Percentiles rank a stretch among this genome's conserved stretches.
Conservation (phyloP, 2,797 vertebrate species). For the Argentina silus region DNA sequence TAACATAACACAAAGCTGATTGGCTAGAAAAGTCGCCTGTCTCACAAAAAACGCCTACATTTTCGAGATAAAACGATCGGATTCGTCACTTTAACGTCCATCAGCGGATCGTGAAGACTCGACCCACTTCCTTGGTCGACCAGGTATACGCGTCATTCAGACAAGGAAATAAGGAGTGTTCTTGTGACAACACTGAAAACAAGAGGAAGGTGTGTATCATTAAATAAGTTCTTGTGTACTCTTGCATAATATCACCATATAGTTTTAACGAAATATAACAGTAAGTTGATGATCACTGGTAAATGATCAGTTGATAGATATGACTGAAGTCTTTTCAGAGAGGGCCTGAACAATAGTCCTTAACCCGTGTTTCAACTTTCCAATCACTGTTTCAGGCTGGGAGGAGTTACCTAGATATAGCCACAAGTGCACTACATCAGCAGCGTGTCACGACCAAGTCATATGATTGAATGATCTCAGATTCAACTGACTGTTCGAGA, state of each 20-base stretch:
- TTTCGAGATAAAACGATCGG: neutral
- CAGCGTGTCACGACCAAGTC: conserved; percentile 22
- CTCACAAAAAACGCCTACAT: neutral
- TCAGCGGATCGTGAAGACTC: neutral
- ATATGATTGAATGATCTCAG: neutral
- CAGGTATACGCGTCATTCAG: conserved; percentile 27
- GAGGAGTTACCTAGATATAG: neutral
- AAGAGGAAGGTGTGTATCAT: neutral
- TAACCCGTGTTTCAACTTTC: too few relatives aligned
- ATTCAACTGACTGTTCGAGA: neutral
- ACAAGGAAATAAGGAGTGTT: conserved; percentile 26
- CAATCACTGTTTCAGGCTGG: neutral
- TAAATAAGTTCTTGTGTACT: neutral
- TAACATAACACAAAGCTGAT: conserved; percentile 5
- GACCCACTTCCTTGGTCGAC: too few relatives aligned
- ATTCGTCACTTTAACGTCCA: conserved; percentile 44
- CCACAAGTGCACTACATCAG: too few relatives aligned
- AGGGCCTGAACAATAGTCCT: too few relatives aligned
- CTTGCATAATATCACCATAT: neutral
- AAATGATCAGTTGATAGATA: too few relatives aligned
- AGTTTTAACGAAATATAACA: neutral
- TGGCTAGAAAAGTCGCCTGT: conserved; percentile 39
- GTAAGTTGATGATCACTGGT: too few relatives aligned
- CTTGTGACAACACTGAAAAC: neutral
- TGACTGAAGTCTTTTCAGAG: too few relatives aligned